phyloP scores from a whole-genome alignment of 2,797 vertebrate species.

The Rhadinocentrus ornatus region DNA sequence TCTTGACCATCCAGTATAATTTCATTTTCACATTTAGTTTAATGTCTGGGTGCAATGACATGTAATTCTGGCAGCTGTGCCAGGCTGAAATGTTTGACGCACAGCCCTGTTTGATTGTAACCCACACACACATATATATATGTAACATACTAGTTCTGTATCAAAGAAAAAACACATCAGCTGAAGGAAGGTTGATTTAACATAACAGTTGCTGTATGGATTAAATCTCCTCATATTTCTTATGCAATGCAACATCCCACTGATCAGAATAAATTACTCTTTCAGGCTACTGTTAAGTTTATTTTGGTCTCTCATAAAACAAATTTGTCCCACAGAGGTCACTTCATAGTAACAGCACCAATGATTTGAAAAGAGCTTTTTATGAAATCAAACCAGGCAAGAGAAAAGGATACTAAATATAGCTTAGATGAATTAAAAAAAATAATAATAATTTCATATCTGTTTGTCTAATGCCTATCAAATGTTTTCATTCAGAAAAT shows the following conservation, averaged over 20 bases:
- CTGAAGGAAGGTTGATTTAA: constrained; percentile 5
- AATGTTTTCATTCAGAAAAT: background rate
- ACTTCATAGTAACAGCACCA: constrained; percentile 26
- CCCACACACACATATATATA: background rate
- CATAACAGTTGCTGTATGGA: constrained; percentile 9
- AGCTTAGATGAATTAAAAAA: constrained; percentile 13
- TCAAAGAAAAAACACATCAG: constrained; percentile 15
- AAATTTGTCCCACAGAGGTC: constrained; percentile 20
- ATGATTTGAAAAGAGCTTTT: constrained; percentile 32
- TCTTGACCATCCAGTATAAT: background rate
- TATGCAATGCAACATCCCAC: constrained; percentile 11
- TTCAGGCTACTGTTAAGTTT: constrained; percentile 31
- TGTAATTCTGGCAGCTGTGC: background rate
- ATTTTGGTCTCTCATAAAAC: constrained; percentile 47
- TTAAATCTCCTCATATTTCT: constrained; percentile 19
- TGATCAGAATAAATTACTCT: constrained; percentile 30
- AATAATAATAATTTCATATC: background rate
- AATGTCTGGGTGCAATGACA: background rate
- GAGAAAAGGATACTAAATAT: constrained; percentile 29
- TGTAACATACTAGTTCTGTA: background rate
- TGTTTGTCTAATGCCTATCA: background rate
- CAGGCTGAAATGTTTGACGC: background rate
- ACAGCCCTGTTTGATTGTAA: background rate
- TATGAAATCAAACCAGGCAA: constrained; percentile 40
- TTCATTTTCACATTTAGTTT: background rate